Percentiles rank a stretch among this genome's conserved stretches.
These are phyloP conservation scores for Neoarius graeffei DNA, from an alignment of 2,113 vertebrate genomes.

Conservation along the genomic window DNA sequence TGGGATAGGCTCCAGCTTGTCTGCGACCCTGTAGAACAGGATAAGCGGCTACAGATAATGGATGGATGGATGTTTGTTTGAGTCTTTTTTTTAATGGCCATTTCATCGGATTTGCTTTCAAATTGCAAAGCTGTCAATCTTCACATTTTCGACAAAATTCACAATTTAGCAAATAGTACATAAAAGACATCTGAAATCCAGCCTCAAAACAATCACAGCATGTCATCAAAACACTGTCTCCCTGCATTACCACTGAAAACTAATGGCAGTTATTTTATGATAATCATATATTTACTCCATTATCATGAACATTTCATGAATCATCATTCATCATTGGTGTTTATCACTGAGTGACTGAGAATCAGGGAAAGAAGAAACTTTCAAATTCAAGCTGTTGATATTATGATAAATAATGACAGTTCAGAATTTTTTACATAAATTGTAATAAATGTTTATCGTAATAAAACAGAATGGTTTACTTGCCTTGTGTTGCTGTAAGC, in stretches of 20 bases:
- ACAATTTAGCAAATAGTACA: neutral
- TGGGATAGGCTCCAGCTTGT: no score
- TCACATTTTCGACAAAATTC: neutral
- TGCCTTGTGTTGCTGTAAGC: constrained; percentile 36
- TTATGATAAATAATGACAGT: neutral
- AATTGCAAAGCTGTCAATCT: neutral
- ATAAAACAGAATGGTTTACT: constrained; percentile 18
- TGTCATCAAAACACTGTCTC: neutral
- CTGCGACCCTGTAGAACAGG: no score
- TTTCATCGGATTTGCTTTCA: neutral
- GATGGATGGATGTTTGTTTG: neutral
- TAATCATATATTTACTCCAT: neutral
- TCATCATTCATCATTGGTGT: neutral
- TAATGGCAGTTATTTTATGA: neutral
- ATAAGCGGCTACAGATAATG: no score
- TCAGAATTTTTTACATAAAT: neutral
- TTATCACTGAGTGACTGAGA: neutral
- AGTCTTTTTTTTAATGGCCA: neutral
- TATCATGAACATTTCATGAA: neutral
- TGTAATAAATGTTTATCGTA: neutral
- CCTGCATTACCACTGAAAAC: neutral
- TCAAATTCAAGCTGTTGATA: neutral
- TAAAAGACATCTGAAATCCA: neutral
- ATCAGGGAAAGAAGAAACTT: neutral
- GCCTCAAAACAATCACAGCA: neutral